Percentiles rank a stretch among this genome's conserved stretches.
Evolutionary conservation across 2,888 invertebrate genomes (phyloP).

Genomic region (Amiota mariae): DNA sequence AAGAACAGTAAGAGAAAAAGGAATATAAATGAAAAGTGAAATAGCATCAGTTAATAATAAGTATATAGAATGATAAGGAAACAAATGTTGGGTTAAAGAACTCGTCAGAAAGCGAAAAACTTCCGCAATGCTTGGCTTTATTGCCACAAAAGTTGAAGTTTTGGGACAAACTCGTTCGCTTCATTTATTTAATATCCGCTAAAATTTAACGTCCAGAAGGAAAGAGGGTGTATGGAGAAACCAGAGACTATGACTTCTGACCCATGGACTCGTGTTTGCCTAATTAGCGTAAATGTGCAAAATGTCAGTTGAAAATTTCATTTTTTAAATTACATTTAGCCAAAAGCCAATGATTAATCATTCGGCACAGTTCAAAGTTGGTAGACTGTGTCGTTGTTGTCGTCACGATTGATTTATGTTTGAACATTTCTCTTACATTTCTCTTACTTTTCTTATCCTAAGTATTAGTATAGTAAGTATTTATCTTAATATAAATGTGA

Average conservation of each 20-base stretch:
- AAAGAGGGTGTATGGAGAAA: too few species aligned
- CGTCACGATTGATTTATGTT: background rate
- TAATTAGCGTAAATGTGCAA: conserved; percentile 60
- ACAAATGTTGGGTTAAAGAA: background rate
- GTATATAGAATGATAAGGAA: background rate
- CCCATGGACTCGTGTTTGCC: conserved; percentile 45
- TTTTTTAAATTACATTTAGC: conserved; percentile 10
- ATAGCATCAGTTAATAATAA: background rate
- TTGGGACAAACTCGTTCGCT: background rate
- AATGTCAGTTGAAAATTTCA: conserved; percentile 8
- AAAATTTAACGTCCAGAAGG: too few species aligned
- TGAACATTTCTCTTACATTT: background rate
- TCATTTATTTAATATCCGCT: too few species aligned
- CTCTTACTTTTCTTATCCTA: background rate
- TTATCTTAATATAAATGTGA: background rate
- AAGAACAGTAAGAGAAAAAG: background rate
- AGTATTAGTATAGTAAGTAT: too few species aligned
- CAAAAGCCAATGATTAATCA: conserved; percentile 20
- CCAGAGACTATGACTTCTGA: background rate
- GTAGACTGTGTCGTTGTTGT: too few species aligned
- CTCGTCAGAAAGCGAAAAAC: conserved; percentile 7
- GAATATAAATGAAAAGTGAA: background rate
- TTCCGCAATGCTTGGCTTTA: conserved; percentile 3
- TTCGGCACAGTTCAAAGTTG: background rate
- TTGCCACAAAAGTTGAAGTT: background rate